phyloP scores from a whole-genome alignment of 2,888 invertebrate genomes.

The Synergus gifuensis region DNA sequence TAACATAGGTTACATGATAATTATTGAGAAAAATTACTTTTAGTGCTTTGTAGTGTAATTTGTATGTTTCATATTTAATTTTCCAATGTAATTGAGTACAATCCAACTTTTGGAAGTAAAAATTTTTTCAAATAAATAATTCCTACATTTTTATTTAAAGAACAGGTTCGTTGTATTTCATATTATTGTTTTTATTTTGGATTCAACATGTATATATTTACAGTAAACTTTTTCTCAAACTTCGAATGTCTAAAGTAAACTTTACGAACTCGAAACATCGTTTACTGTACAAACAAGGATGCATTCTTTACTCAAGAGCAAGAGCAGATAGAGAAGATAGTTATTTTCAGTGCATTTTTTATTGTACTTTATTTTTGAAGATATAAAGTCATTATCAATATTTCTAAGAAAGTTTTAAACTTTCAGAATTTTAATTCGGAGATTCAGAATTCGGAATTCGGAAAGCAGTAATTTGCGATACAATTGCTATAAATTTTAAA shows the following conservation, averaged over 20 bases:
- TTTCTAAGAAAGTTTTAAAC: not conserved
- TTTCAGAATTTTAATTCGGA: no score
- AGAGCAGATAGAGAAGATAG: not conserved
- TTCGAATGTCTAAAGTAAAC: not conserved
- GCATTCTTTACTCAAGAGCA: not conserved
- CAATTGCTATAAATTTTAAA: not conserved
- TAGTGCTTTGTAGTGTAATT: not conserved
- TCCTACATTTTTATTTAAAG: not conserved
- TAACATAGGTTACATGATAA: no score
- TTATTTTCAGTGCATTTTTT: not conserved
- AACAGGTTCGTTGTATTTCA: not conserved
- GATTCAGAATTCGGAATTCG: no score
- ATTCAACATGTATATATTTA: no score
- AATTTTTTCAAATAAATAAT: not conserved
- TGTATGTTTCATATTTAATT: not conserved
- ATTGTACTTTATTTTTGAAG: not conserved
- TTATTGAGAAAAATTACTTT: not conserved
- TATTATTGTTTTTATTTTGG: no score
- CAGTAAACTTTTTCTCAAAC: not conserved
- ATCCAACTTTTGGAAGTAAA: not conserved
- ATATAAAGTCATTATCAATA: not conserved
- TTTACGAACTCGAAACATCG: not conserved
- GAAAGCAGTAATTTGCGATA: not conserved
- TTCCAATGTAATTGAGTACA: no score
- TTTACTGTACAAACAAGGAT: not conserved